Evolutionary conservation across 2,888 invertebrate genomes (phyloP).

Genomic region (Epsilonema sp.): DNA sequence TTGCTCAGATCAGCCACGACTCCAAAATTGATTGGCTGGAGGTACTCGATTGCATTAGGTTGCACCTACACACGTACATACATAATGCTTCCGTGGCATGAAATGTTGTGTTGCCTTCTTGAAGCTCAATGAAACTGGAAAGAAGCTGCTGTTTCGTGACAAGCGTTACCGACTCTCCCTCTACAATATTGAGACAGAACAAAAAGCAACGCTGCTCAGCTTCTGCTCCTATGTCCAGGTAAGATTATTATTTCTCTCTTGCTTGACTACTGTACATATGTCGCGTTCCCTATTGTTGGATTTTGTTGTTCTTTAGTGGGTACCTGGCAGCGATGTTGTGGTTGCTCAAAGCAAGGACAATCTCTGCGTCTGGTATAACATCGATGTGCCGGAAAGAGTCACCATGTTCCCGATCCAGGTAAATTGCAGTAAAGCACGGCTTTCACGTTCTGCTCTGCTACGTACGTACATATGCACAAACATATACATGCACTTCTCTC

Average conservation of each 20-base stretch:
- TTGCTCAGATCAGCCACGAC: constrained; percentile 68
- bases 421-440: too few relatives aligned
- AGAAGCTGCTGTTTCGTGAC: constrained; percentile 69
- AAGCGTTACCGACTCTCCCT: constrained; percentile 51
- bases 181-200: constrained; percentile 37
- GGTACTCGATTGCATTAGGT: constrained; percentile 15
- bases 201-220: constrained; percentile 35
- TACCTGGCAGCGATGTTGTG: constrained; percentile 81
- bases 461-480: too few relatives aligned
- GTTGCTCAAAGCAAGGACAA: constrained; percentile 79
- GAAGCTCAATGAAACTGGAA: constrained; percentile 67
- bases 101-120: constrained; percentile 8
- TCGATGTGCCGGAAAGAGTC: constrained; percentile 62
- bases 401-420: constrained; percentile 51
- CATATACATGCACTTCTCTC: too few relatives aligned
- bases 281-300: neutral
- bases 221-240: constrained; percentile 45
- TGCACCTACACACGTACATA: constrained; percentile 1
- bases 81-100: too few relatives aligned
- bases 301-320: constrained; percentile 48
- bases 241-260: constrained; percentile 2
- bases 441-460: too few relatives aligned
- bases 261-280: neutral
- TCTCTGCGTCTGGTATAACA: constrained; percentile 84
- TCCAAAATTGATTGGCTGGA: constrained; percentile 92